These are phyloP conservation scores for Megalopta genalis DNA, from an alignment of 1,140 invertebrate species.

Conservation along the genomic window DNA sequence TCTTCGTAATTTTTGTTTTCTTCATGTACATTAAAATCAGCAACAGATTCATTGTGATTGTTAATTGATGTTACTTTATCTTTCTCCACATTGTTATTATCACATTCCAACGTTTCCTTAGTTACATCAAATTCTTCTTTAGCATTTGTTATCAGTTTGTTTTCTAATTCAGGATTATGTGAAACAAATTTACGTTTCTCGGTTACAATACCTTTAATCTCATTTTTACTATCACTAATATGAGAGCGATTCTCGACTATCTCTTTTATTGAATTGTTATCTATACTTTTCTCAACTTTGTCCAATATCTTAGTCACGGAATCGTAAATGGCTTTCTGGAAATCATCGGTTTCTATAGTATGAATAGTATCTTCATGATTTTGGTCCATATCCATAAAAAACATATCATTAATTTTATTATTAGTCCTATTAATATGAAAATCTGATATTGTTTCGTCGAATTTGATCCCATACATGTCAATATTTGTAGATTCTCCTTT, in stretches of 20 bases:
- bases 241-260: background rate
- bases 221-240: conserved; percentile 14
- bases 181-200: conserved; percentile 25
- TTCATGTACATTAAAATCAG: conserved; percentile 15
- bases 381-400: conserved; percentile 58
- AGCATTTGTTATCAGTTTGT: background rate
- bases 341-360: conserved; percentile 32
- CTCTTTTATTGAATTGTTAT: conserved; percentile 23
- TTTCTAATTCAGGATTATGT: background rate
- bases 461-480: conserved; percentile 39
- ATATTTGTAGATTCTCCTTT: conserved; percentile 68
- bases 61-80: background rate
- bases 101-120: background rate
- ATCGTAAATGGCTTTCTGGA: conserved; percentile 42
- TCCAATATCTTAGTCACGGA: conserved; percentile 50
- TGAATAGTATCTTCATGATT: conserved; percentile 26
- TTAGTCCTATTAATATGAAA: conserved; percentile 28
- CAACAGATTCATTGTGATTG: conserved; percentile 4
- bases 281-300: conserved; percentile 44
- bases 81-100: conserved; percentile 15
- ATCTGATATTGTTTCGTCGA: conserved; percentile 42
- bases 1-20: conserved; percentile 52
- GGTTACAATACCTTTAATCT: conserved; percentile 6
- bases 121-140: background rate
- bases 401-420: conserved; percentile 67